Conservation (phyloP, 1,140 invertebrate species). For the Drosophila pseudoobscura region DNA sequence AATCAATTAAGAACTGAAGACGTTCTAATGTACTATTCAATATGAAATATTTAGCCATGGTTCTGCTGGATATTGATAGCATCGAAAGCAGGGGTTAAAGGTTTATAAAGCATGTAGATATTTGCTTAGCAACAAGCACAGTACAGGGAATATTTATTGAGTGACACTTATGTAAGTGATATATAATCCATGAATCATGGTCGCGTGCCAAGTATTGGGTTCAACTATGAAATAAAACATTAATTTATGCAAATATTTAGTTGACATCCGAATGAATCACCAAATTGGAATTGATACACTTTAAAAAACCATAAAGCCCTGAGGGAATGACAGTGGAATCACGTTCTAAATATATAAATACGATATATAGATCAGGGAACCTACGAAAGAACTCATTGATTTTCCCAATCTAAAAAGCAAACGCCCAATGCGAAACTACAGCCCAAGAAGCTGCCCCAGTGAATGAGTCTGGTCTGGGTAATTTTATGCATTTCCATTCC, state of each 20-base stretch:
- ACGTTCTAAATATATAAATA: constrained; percentile 10
- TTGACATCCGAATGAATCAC: no score
- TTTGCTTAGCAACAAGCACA: no score
- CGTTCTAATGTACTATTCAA: no score
- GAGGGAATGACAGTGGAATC: constrained; percentile 7
- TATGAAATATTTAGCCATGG: no score
- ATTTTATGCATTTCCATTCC: constrained; percentile 54
- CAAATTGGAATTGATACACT: no score
- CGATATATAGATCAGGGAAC: constrained; percentile 1
- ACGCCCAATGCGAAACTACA: constrained; percentile 25
- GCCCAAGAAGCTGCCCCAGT: neutral
- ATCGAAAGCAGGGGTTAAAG: no score
- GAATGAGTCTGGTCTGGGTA: constrained; percentile 37
- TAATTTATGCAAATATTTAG: neutral
- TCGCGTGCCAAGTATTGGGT: constrained; percentile 12
- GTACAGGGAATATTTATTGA: no score
- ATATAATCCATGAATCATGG: constrained; percentile 22
- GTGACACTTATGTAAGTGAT: neutral
- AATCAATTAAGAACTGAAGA: no score
- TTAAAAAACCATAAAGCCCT: neutral
- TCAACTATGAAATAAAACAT: constrained; percentile 14
- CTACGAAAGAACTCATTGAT: neutral
- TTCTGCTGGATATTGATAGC: no score
- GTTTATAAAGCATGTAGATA: no score
- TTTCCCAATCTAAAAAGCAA: constrained; percentile 24